Conservation (phyloP, 2,797 vertebrate species). For the Bucorvus abyssinicus region DNA sequence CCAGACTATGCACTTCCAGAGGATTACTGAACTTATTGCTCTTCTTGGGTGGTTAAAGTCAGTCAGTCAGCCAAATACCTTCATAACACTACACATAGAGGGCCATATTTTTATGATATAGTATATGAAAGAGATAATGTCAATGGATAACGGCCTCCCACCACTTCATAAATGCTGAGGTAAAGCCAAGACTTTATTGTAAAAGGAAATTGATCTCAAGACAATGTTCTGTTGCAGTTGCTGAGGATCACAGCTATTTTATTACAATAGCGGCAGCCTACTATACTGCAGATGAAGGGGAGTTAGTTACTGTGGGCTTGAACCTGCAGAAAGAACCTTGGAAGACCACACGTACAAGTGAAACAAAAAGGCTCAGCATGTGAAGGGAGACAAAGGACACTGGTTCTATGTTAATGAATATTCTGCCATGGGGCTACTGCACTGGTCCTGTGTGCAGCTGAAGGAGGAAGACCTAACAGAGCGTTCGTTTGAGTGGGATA, state of each 20-base stretch:
- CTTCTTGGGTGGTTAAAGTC: slow-evolving; percentile 68
- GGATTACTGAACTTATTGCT: slow-evolving; percentile 67
- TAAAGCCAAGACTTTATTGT: slow-evolving; percentile 47
- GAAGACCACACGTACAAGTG: not conserved
- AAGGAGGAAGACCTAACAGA: not conserved
- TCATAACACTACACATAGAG: not conserved
- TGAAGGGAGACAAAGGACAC: not conserved
- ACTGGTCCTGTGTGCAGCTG: not conserved
- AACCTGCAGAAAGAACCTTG: not conserved
- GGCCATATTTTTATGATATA: slow-evolving; percentile 42
- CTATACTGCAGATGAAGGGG: not conserved
- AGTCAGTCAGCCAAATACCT: slow-evolving; percentile 48
- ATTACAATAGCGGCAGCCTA: not conserved
- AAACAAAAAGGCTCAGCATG: not conserved
- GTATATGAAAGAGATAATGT: slow-evolving; percentile 66
- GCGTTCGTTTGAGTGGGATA: fast-evolving
- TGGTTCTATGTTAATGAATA: not conserved
- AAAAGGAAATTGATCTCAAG: slow-evolving; percentile 64
- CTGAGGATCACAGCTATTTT: slow-evolving; percentile 52
- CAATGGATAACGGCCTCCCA: not conserved
- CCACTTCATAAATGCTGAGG: slow-evolving; percentile 56
- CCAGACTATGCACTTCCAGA: slow-evolving; percentile 46
- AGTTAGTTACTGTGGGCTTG: not conserved
- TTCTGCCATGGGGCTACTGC: not conserved
- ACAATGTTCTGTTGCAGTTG: slow-evolving; percentile 19